Base-by-base conservation (phyloP, 2,888 invertebrate species). In the Chrysomela aeneicollis region DNA sequence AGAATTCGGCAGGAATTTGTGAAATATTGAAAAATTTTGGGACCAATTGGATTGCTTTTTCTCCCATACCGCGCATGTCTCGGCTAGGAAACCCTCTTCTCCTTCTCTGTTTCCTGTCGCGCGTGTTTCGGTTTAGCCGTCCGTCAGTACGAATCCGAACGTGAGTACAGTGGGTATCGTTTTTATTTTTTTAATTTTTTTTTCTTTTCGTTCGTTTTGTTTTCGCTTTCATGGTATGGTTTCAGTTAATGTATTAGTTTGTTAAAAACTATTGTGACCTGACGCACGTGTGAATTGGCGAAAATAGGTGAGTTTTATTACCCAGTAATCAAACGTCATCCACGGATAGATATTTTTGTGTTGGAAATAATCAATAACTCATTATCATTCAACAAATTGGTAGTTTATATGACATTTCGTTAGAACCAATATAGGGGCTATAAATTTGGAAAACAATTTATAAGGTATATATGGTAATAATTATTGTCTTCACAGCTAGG, bases 141-240 rank as follows among this genome's bases (percentile, higher is more conserved):
- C 52, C 61, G 59, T 61, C 68, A 74, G 72, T 72, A 72, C 71
- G 72, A 73, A 66, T 71, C 69, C 70, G 69, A 73, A 71, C 74
- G 74, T 68, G 72, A 61, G 63, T 69, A 66, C 64, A 63, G 72
- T 69, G 69, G 72, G 70, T 73, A 71, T 71, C 74, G 73, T 75
- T 73, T 74, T 76, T 74, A 69, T 75, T 76, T 78, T 78, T 78
- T 76, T 67, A 62, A 71, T 66, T 70, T 66, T 70, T 76, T 74
- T 76, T 77, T 74, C 70, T 78, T 77, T 73, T 75, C 74, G 75
- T 76, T 74, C 57, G 67, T 77, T 73, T 76, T 75, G 67, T 66
- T 75, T 79, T 76, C 65, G 73, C 74, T 78, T 76, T 73, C 71
- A 57, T 73, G 69, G 74, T 64, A 67, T 64, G 53, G 57, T 62